Percentiles rank a stretch among this genome's conserved stretches.
Evolutionary conservation across 2,797 vertebrate species (phyloP).

Genomic region (Emydoidea blandingii): DNA sequence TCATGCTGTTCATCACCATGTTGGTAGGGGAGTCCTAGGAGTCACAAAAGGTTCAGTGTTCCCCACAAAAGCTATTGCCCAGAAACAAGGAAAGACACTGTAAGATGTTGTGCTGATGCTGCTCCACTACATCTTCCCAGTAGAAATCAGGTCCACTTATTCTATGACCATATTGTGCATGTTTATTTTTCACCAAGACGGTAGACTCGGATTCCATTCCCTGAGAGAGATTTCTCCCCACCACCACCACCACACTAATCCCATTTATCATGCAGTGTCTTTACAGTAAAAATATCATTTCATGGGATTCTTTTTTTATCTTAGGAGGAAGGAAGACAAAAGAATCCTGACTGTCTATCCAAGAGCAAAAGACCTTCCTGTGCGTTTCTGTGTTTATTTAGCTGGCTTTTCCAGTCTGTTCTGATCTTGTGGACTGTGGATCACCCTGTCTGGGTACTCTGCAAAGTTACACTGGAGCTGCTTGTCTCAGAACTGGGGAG

Average conservation of each 20-base stretch:
- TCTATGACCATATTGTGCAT: background rate
- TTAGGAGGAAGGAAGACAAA: slow-evolving; percentile 32
- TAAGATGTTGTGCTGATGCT: background rate
- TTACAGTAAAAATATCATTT: slow-evolving; percentile 28
- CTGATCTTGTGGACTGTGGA: background rate
- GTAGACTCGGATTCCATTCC: background rate
- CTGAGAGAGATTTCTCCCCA: background rate
- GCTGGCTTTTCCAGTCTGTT: slow-evolving; percentile 61
- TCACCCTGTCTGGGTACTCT: slow-evolving; percentile 23
- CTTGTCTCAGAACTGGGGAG: slow-evolving; percentile 23
- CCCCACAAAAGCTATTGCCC: background rate
- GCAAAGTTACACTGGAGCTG: slow-evolving; percentile 4
- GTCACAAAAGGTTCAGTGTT: background rate
- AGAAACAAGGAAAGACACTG: background rate
- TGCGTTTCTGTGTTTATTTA: slow-evolving; percentile 62
- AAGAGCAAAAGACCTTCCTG: slow-evolving; percentile 71
- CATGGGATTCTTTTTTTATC: background rate
- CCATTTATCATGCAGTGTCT: background rate
- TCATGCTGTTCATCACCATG: background rate
- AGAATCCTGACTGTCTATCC: background rate
- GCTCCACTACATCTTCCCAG: background rate
- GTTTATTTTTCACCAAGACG: background rate
- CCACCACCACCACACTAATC: background rate
- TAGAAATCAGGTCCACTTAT: background rate
- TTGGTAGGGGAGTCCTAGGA: background rate